These are phyloP conservation scores for Hormaphis cornu DNA, from an alignment of 1,140 invertebrate species.

Conservation along the genomic window DNA sequence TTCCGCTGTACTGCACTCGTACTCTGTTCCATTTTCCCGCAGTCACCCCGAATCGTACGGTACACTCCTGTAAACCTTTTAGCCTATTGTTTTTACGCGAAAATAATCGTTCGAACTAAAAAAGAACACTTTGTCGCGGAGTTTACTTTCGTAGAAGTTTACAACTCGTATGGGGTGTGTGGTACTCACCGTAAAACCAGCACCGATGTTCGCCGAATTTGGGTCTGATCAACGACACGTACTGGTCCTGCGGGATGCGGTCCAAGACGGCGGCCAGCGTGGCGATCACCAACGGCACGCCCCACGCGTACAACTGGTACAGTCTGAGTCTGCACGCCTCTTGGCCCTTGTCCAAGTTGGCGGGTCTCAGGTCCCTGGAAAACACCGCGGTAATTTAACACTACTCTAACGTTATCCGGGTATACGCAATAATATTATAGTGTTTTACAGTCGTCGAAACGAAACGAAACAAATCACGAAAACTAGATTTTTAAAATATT, in stretches of 20 bases:
- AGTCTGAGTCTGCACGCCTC: slow-evolving; percentile 62
- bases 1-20: no score
- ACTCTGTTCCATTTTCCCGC: no score
- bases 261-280: slow-evolving; percentile 60
- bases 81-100: no score
- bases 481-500: no score
- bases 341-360: slow-evolving; percentile 70
- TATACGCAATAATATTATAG: slow-evolving; percentile 92
- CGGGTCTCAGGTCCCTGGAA: slow-evolving; percentile 66
- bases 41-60: no score
- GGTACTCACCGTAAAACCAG: slow-evolving; percentile 63
- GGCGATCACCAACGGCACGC: slow-evolving; percentile 61
- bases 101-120: no score
- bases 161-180: neutral
- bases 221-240: slow-evolving; percentile 53
- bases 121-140: no score
- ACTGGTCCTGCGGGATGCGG: slow-evolving; percentile 49
- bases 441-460: slow-evolving; percentile 86
- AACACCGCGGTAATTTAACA: slow-evolving; percentile 59
- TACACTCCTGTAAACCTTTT: no score
- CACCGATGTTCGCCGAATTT: slow-evolving; percentile 63
- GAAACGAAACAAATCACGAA: slow-evolving; percentile 37
- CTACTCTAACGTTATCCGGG: slow-evolving; percentile 91
- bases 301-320: slow-evolving; percentile 72
- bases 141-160: no score